These are phyloP conservation scores for Benthosema pterotum DNA, from an alignment of 2,797 vertebrate genomes.

Conservation along the genomic window DNA sequence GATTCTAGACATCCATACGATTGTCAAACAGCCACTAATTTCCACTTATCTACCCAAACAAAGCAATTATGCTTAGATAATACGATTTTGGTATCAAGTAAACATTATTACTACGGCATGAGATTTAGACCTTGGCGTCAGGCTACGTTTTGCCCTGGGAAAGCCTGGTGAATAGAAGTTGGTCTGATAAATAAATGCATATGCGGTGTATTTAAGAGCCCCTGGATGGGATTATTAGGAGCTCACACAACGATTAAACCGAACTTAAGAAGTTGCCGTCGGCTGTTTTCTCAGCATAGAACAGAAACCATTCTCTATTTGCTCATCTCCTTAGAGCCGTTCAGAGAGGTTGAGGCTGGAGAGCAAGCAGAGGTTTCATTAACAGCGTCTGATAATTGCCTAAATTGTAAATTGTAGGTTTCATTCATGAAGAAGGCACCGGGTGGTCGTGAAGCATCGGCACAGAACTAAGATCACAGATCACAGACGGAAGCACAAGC, in stretches of 20 bases:
- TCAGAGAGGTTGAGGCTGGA: constrained; percentile 25
- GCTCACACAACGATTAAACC: constrained; percentile 76
- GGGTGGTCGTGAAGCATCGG: constrained; percentile 54
- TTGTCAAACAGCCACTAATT: constrained; percentile 37
- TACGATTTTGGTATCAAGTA: constrained; percentile 40
- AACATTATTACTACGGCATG: constrained; percentile 41
- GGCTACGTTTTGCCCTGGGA: constrained; percentile 48
- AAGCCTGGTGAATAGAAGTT: constrained; percentile 49
- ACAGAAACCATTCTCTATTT: constrained; percentile 82
- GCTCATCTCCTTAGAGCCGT: constrained; percentile 68
- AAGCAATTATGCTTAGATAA: constrained; percentile 55
- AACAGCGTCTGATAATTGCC: too few relatives aligned
- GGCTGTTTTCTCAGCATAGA: constrained; percentile 69
- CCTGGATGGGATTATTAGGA: constrained; percentile 68
- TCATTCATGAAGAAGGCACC: constrained; percentile 15
- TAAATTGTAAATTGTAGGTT: too few relatives aligned
- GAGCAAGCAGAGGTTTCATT: constrained; percentile 50
- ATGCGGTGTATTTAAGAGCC: constrained; percentile 58
- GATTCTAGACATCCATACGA: constrained; percentile 27
- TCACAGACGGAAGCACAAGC: constrained; percentile 67
- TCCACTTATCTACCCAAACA: constrained; percentile 54
- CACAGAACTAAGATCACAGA: constrained; percentile 63
- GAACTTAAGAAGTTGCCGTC: constrained; percentile 63
- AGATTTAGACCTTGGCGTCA: constrained; percentile 17
- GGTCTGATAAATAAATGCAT: constrained; percentile 58